Evolutionary conservation across 2,113 vertebrate species (phyloP).

Genomic region (Columba livia): DNA sequence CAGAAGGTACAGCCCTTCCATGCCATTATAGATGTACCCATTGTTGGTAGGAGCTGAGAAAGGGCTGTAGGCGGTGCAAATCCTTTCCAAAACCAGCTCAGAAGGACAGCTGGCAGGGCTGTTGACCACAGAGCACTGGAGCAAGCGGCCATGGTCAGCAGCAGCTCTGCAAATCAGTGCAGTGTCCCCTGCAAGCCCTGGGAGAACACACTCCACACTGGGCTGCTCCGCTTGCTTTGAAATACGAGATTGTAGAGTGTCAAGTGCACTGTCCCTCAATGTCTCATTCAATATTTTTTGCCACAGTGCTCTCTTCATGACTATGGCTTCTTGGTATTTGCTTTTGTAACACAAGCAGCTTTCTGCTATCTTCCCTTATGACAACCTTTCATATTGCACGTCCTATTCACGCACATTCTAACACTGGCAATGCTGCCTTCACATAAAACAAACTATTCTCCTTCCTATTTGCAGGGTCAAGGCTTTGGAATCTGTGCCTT

Average conservation of each 20-base stretch:
- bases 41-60: background rate
- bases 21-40: fast-evolving
- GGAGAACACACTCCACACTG: fast-evolving
- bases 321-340: background rate
- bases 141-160: background rate
- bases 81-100: background rate
- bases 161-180: background rate
- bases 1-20: background rate
- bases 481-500: background rate
- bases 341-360: background rate
- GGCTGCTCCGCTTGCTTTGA: background rate
- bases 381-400: background rate
- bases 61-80: fast-evolving
- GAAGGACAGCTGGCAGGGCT: background rate
- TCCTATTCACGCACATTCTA: background rate
- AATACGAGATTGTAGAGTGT: too few relatives aligned
- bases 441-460: background rate
- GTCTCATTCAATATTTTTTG: fast-evolving
- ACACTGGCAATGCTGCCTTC: background rate
- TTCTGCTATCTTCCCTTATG: background rate
- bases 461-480: background rate
- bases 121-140: background rate
- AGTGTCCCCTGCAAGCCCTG: fast-evolving
- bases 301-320: background rate
- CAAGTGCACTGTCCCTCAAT: fast-evolving